phyloP scores from a whole-genome alignment of 2,113 vertebrate genomes.

The Pyrgilauda ruficollis region DNA sequence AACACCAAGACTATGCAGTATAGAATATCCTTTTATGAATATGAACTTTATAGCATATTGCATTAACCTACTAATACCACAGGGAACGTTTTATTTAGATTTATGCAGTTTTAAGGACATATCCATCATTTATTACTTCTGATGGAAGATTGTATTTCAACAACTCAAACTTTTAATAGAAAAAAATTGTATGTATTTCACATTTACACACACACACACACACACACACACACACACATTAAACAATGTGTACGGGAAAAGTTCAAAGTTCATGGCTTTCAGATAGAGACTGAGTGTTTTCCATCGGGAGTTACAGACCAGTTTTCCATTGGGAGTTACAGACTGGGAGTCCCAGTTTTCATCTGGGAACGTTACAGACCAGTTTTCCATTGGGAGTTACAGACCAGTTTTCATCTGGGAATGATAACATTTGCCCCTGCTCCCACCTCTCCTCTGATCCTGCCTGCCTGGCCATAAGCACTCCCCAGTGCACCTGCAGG shows the following conservation, averaged over 20 bases:
- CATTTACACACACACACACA: not conserved
- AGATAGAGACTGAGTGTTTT: not conserved
- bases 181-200: not conserved
- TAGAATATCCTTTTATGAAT: not conserved
- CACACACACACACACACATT: not conserved
- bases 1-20: not conserved
- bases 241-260: not conserved
- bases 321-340: not conserved
- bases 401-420: not conserved
- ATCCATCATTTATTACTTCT: not conserved
- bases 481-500: not conserved
- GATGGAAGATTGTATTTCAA: not conserved
- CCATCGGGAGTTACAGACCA: not conserved
- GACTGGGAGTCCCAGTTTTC: not conserved
- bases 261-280: not conserved
- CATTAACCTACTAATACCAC: not conserved
- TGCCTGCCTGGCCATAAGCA: not conserved
- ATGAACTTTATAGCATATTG: not conserved
- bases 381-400: not conserved
- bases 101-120: not conserved
- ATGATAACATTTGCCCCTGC: not conserved
- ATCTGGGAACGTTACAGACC: not conserved
- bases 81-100: not conserved
- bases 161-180: not conserved
- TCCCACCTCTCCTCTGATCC: not conserved